Evolutionary conservation across 2,113 vertebrate species (phyloP), one percentile per base, ranked within the genome.

Genomic region (Copsychus sechellarum): DNA sequence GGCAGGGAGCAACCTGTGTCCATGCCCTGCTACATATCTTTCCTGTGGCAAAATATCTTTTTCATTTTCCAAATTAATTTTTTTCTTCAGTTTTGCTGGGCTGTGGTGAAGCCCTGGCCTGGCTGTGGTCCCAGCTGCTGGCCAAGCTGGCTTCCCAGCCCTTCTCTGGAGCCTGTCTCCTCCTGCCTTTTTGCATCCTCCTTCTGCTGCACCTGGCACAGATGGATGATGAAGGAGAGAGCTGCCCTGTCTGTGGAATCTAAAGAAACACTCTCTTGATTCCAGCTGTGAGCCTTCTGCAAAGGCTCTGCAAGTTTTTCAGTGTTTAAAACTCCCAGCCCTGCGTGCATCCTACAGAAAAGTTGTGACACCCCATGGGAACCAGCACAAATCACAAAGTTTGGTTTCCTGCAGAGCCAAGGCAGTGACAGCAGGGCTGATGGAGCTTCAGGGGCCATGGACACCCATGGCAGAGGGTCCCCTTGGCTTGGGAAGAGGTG

Each of bases 341-440:
- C 26, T 0, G 2, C 28, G 33, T 17, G 53, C 19, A 13, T 60
- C 64, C 18, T 25, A 6, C 0, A 1, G 34, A 80, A 74, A 71
- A 58, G 7, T 29, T 48, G 54, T 29, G 24, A 3, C 3, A 2
- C 7, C 5, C 22, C 9, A 5, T 2, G 7, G 43, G 5, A 71
- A 13, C 24, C 11, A 11, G 43, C 56, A 36, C 43, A 51, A 80
- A 67, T 65, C 17, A 9, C 20, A 0, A 23, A 48, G 17, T 22
- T 6, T 33, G 5, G 25, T 43, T 86, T 79, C 31, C 28, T 2
- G 0, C 24, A 40, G 51, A 81, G 47, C 14, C 28, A 40, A n/a
- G 20, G 24, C 64, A 48, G 45, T 29, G 33, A 12, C 21, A 33
- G 34, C 29, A 36, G 25, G 0, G 0, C 12, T 72, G 60, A 9